Base-by-base conservation (phyloP, 1,140 invertebrate species). In the Bombus difficillimus region DNA sequence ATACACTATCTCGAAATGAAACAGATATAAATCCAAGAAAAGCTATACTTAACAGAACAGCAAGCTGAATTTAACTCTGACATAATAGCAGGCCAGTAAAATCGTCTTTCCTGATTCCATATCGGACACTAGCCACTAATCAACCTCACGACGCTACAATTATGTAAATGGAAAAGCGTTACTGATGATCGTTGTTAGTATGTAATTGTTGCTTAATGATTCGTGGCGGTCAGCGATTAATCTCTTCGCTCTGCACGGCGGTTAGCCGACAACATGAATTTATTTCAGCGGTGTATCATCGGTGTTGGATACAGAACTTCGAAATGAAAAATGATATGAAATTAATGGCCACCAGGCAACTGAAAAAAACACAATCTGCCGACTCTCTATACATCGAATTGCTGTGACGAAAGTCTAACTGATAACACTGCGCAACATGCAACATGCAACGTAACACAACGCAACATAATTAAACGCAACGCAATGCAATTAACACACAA, bases 121-220 rank as follows among this genome's bases (percentile, higher is more conserved):
- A 37, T 77, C 41, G 15, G 41, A 25, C 15, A 39, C 72, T 8
- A 25, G 15, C 53, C 57, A 77, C 39, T 37, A 81, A 72, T n/a
- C n/a, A 68, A 28, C 68, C 32, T 57, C 57, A 72, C 43, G 66
- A 59, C 28, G 53, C 39, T 32, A 57, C 53, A 77, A 84, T 84
- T 84, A 84, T 79, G 66, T 84, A 84, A 84, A 84, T 84, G 75
- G 83, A 79, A 84, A 84, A 84, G 76, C 66, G 53, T 79, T 71
- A 79, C 66, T 72, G 82, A 78, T 57, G 76, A 84, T 84, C 76
- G 75, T 79, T 84, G 75, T 62, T 84, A 47, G 47, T 77, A 41
- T 72, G 41, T 79, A 84, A 84, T 84, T 79, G 83, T 69, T 84
- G 76, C 32, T 79, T 84, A 84, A 84, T 84, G 75, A 84, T 84